Evolutionary conservation across 2,888 invertebrate genomes (phyloP).

Genomic region (Candidula unifasciata): DNA sequence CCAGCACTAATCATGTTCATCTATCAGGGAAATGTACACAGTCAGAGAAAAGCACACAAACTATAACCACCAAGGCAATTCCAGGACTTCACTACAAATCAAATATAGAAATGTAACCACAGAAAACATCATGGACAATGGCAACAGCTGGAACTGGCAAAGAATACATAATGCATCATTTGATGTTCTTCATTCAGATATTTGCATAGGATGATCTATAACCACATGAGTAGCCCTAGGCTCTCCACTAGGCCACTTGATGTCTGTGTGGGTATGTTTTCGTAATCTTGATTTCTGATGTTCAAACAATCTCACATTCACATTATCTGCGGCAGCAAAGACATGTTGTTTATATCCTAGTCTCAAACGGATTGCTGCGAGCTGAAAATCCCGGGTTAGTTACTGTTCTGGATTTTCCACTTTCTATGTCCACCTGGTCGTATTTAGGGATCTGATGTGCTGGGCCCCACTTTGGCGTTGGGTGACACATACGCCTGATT

Average conservation of each 20-base stretch:
- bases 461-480: conserved; percentile 86
- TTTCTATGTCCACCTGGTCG: conserved; percentile 58
- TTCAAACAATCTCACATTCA: background rate
- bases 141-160: too few relatives aligned
- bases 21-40: too few relatives aligned
- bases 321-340: background rate
- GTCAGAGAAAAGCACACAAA: too few relatives aligned
- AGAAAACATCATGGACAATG: too few relatives aligned
- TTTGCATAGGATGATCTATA: conserved; percentile 4
- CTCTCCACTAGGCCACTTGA: background rate
- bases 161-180: too few relatives aligned
- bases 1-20: too few relatives aligned
- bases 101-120: too few relatives aligned
- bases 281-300: background rate
- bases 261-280: background rate
- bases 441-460: conserved; percentile 71
- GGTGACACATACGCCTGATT: conserved; percentile 83
- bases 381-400: conserved; percentile 68
- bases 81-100: too few relatives aligned
- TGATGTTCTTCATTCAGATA: too few relatives aligned
- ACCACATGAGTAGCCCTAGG: background rate
- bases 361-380: conserved; percentile 56
- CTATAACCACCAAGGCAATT: too few relatives aligned
- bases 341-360: conserved; percentile 53
- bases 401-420: conserved; percentile 60